phyloP scores from a whole-genome alignment of 1,140 invertebrate genomes.

The Dreissena polymorpha region DNA sequence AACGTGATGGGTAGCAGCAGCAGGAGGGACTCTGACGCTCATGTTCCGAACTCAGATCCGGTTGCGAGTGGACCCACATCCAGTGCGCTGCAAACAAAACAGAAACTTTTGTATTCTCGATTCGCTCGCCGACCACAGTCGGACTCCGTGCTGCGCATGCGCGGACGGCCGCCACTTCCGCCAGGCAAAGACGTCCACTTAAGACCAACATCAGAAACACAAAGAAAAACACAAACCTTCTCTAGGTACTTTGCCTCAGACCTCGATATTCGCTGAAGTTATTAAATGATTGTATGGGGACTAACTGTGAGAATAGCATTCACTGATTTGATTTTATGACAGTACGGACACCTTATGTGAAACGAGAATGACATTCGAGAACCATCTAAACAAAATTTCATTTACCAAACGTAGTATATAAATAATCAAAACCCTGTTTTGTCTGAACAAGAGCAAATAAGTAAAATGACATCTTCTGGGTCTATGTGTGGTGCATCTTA shows the following conservation, averaged over 20 bases:
- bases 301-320: no score
- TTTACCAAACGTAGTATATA: no score
- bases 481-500: no score
- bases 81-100: slow-evolving; percentile 31
- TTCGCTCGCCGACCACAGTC: slow-evolving; percentile 42
- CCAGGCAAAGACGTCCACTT: slow-evolving; percentile 1
- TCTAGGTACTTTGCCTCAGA: slow-evolving; percentile 35
- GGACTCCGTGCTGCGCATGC: slow-evolving; percentile 11
- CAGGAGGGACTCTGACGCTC: background rate
- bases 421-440: no score
- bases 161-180: slow-evolving; percentile 26
- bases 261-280: slow-evolving; percentile 35
- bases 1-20: background rate
- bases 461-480: no score
- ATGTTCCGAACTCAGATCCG: background rate
- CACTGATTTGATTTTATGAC: no score
- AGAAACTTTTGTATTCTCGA: slow-evolving; percentile 48
- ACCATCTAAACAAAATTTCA: no score
- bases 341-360: no score
- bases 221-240: background rate
- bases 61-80: slow-evolving; percentile 12
- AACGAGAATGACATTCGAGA: no score
- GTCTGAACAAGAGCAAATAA: no score
- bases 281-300: background rate
- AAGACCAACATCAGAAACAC: slow-evolving; percentile 39